These are phyloP conservation scores for Coturnix japonica DNA, from an alignment of 2,113 vertebrate species.

Conservation along the genomic window DNA sequence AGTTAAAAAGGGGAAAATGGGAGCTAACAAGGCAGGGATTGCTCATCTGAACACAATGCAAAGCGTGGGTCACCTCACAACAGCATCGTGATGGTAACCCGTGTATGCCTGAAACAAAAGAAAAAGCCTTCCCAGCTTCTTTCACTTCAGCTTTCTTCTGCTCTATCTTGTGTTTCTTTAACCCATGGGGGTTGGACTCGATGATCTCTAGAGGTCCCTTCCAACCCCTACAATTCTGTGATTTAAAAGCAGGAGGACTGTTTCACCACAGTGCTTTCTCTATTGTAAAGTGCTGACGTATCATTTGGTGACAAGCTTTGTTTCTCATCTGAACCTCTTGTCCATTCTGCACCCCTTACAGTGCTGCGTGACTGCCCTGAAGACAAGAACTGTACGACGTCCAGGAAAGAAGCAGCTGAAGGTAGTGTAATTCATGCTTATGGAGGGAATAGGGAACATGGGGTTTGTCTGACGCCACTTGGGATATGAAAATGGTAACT, in stretches of 20 bases:
- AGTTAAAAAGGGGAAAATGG: background rate
- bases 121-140: background rate
- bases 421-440: background rate
- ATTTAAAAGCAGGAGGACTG: rapidly evolving
- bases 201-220: no score
- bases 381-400: background rate
- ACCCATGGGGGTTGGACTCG: no score
- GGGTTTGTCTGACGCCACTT: background rate
- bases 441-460: background rate
- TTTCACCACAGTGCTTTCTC: rapidly evolving
- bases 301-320: background rate
- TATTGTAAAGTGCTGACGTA: background rate
- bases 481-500: background rate
- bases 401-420: background rate
- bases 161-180: background rate
- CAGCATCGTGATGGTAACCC: background rate
- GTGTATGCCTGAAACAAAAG: background rate
- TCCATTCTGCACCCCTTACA: background rate
- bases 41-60: background rate
- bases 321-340: background rate
- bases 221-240: no score
- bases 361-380: background rate
- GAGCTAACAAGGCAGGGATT: background rate
- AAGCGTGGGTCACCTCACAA: background rate
- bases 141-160: background rate